These are phyloP conservation scores for Mayetiola destructor DNA, from an alignment of 2,888 invertebrate genomes.

Conservation along the genomic window DNA sequence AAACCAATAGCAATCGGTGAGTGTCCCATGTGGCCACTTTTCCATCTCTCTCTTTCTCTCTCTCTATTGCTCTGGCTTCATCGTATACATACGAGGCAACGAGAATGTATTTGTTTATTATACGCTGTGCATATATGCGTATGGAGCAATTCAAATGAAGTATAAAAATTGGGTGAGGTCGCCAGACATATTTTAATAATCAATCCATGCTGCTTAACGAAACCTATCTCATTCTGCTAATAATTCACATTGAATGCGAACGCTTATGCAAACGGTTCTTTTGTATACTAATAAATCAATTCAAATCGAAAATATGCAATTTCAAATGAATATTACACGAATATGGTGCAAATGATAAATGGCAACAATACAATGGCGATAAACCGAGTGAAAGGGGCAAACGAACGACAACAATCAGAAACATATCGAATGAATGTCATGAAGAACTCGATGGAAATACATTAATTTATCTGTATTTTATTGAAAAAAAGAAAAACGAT, in stretches of 20 bases:
- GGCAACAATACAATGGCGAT: neutral
- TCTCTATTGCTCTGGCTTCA: neutral
- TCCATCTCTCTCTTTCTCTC: neutral
- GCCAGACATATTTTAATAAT: slow-evolving; percentile 2
- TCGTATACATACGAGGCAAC: too few relatives aligned
- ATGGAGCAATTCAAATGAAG: neutral
- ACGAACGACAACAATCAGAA: neutral
- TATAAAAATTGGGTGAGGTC: slow-evolving; percentile 10
- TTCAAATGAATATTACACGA: too few relatives aligned
- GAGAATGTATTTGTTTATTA: too few relatives aligned
- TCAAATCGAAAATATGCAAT: neutral
- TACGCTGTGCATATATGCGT: too few relatives aligned
- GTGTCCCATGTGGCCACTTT: neutral
- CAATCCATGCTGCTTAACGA: neutral
- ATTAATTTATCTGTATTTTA: too few relatives aligned
- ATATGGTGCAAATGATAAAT: too few relatives aligned
- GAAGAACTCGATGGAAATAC: too few relatives aligned
- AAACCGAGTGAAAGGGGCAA: neutral
- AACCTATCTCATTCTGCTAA: too few relatives aligned
- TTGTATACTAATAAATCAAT: neutral
- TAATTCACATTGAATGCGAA: too few relatives aligned
- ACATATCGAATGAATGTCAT: neutral
- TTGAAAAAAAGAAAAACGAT: too few relatives aligned
- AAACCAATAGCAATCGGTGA: too few relatives aligned
- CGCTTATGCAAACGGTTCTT: too few relatives aligned